Base-by-base conservation (phyloP, 2,113 vertebrate genomes). In the Columba livia region DNA sequence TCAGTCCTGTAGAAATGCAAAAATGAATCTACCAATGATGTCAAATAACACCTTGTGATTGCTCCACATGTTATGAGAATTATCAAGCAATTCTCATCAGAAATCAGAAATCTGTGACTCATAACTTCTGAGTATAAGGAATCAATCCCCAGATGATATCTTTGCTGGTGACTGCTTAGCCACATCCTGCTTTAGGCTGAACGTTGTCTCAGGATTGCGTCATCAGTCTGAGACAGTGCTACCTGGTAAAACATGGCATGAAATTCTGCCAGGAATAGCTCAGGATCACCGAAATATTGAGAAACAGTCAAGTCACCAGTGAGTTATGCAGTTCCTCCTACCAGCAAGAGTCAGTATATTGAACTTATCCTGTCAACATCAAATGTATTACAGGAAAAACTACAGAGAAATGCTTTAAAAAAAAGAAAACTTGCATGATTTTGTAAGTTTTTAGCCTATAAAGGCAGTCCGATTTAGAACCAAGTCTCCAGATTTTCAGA, bases 221-320 rank as follows among this genome's bases (percentile, higher is more conserved):
- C 77, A 91, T 69, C 5, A 1, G 44, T 28, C 70, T 79, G 73
- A 92, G 77, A 65, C 61, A 74, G 54, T 2, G 1, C 36, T 26
- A 29, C 28, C 53, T 92, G 69, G 75, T 87, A 81, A 40, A 87
- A 84, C 38, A 20, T 5, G 77, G 38, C 71, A 72, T 57, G 84
- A 92, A 90, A 89, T 91, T 96, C 93, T 93, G 78, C 74, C 94
- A 85, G 93, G 93, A 93, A 91, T 78, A 34, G 87, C 53, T 94
- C 17, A 12, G 87, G 81, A 87, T 92, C 58, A 40, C 61, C 25
- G 53, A 56, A 53, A 31, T 56, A 42, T 85, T 96, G 70, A 88
- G 94, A 96, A 96, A 96, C 1, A 72, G 44, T 57, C 28, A 80
- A 92, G 78, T 90, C 86, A 92, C 80, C 44, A n/a, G 26, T 25